Conservation (phyloP, 1,140 invertebrate genomes). For the Mycetomoellerius zeteki region DNA sequence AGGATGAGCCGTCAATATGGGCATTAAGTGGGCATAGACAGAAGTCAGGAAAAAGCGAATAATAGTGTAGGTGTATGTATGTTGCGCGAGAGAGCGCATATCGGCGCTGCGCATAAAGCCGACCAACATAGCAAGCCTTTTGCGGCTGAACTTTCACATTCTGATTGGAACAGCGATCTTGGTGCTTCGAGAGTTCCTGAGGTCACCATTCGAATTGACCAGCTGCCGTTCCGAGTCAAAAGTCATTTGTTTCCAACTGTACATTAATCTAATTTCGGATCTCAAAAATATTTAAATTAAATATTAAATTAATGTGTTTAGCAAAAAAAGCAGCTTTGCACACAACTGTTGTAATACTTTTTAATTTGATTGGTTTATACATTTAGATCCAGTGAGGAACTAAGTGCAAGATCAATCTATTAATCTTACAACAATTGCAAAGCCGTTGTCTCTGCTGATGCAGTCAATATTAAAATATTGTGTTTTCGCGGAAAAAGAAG, state of each 20-base stretch:
- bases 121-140: slow-evolving; percentile 75
- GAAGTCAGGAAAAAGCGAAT: slow-evolving; percentile 3
- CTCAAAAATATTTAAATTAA: neutral
- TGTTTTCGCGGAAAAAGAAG: neutral
- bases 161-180: slow-evolving; percentile 73
- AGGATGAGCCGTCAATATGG: slow-evolving; percentile 4
- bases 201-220: slow-evolving; percentile 57
- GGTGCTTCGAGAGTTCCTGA: slow-evolving; percentile 42
- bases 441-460: no score
- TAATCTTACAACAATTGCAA: no score
- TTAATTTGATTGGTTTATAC: no score
- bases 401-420: no score
- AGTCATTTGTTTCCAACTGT: slow-evolving; percentile 24
- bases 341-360: no score
- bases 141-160: slow-evolving; percentile 85
- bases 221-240: slow-evolving; percentile 37
- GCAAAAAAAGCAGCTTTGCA: no score
- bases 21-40: slow-evolving; percentile 22
- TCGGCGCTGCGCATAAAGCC: slow-evolving; percentile 39
- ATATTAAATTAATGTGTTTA: neutral
- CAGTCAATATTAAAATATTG: neutral
- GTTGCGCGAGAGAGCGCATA: slow-evolving; percentile 37
- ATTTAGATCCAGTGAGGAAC: no score
- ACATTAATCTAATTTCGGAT: neutral
- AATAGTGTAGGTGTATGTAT: slow-evolving; percentile 23